Percentiles rank a stretch among this genome's conserved stretches.
phyloP scores from a whole-genome alignment of 1,140 invertebrate species.

The Drosophila kikkawai region DNA sequence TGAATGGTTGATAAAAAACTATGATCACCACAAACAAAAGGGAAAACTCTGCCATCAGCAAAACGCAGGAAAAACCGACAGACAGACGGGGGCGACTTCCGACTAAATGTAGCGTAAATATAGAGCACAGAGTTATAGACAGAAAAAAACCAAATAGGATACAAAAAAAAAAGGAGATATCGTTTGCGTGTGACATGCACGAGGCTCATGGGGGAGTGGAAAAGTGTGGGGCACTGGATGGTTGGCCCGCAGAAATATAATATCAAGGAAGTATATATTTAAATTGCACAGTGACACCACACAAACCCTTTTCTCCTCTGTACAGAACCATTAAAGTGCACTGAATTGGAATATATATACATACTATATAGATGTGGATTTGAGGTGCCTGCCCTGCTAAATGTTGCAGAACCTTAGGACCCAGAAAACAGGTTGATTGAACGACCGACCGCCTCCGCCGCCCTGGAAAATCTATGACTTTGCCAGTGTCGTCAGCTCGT shows the following conservation, averaged over 20 bases:
- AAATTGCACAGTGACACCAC: conserved; percentile 55
- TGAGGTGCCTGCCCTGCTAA: conserved; percentile 37
- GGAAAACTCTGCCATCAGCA: conserved; percentile 39
- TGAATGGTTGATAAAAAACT: conserved; percentile 19
- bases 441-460: neutral
- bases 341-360: conserved; percentile 51
- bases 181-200: conserved; percentile 76
- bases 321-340: conserved; percentile 71
- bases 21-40: conserved; percentile 7
- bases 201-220: neutral
- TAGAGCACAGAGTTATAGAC: conserved; percentile 49
- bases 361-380: conserved; percentile 21
- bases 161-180: conserved; percentile 27
- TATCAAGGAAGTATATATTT: conserved; percentile 55
- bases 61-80: conserved; percentile 31
- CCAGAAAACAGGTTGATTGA: conserved; percentile 47
- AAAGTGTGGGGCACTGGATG: conserved; percentile 7
- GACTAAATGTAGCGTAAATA: conserved; percentile 76
- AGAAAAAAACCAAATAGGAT: conserved; percentile 6
- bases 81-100: conserved; percentile 22
- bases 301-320: conserved; percentile 21
- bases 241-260: conserved; percentile 31
- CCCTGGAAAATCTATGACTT: conserved; percentile 57
- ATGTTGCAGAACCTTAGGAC: conserved; percentile 62
- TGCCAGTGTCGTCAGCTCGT: conserved; percentile 64